Evolutionary conservation across 2,113 vertebrate genomes (phyloP), one percentile per base, ranked within the genome.

Genomic region (Taurulus bubalis): DNA sequence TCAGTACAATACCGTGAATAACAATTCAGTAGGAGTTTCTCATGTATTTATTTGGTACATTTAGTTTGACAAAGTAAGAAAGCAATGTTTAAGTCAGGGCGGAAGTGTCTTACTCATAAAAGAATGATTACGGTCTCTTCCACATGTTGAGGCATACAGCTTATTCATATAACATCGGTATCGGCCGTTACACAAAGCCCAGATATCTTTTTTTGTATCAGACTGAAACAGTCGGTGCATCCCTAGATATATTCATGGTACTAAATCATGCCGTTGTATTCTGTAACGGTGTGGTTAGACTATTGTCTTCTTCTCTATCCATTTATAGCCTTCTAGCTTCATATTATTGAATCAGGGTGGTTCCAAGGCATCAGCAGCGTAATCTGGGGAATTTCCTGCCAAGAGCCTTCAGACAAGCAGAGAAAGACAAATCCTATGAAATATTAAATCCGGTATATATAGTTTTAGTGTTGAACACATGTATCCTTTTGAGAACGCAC

Each of bases 361-460:
- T 66, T 89, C 68, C 56, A 45, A 73, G 71, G 51, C 62, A 72
- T 38, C 12, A 65, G 72, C 62, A 84, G 59, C 51, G 77, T 83
- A 84, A 85, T 78, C 83, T 73, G 36, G 73, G 83, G 86, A 90
- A 77, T 90, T 64, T 64, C 9, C 69, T 59, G 63, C 51, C 22
- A 12, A 45, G 34, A 82, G 58, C 75, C 34, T 53, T 82, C 77
- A 82, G 58, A 73, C 28, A 80, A 20, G 59, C 11, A 26, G 28
- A 38, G 34, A 75, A 83, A 68, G 55, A 68, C n/a, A 74, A 71
- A 75, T 55, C 60, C 53, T 34, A 18, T 34, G 9, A 85, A 68
- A 73, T 70, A 81, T 65, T 69, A 74, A 86, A 83, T 34, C n/a
- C 22, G 68, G 20, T 82, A 80, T 86, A 87, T 88, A 80, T 84